Conservation (phyloP, 2,113 vertebrate genomes). For the Lophius piscatorius region DNA sequence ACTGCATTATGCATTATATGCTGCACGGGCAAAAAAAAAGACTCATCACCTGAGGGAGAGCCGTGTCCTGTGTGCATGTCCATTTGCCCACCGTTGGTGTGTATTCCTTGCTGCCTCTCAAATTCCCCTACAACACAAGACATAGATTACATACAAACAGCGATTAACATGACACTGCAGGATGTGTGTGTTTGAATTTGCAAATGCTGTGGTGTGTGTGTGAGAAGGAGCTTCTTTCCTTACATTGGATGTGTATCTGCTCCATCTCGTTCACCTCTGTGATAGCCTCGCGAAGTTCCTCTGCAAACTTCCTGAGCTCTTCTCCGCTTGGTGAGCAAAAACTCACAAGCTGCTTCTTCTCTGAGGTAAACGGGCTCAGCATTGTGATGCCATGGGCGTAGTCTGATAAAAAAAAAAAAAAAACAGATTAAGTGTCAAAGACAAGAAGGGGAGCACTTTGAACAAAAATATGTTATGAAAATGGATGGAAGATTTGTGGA, state of each 20-base stretch:
- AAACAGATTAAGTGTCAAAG: conserved; percentile 5
- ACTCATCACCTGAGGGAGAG: conserved; percentile 88
- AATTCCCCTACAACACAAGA: conserved; percentile 86
- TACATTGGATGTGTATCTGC: conserved; percentile 98
- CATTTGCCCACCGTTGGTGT: conserved; percentile 87
- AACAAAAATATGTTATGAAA: conserved; percentile 2
- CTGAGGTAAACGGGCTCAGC: conserved; percentile 92
- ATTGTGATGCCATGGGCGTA: conserved; percentile 98
- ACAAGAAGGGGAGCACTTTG: conserved; percentile 1
- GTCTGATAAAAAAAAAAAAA: conserved; percentile 78
- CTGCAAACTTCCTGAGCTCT: conserved; percentile 96
- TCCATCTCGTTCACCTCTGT: conserved; percentile 98
- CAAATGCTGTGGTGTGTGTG: not conserved
- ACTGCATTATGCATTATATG: conserved; percentile 26
- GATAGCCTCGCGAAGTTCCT: conserved; percentile 96
- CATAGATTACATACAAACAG: conserved; percentile 4
- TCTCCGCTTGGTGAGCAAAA: conserved; percentile 95
- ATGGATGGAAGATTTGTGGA: not conserved
- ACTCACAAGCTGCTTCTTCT: conserved; percentile 96
- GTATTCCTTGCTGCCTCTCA: conserved; percentile 92
- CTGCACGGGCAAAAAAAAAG: conserved; percentile 21
- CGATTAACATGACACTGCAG: not conserved
- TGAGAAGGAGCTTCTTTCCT: conserved; percentile 58
- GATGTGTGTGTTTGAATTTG: not conserved
- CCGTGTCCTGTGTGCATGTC: conserved; percentile 87